phyloP scores from a whole-genome alignment of 2,888 invertebrate species.

The Rosalia funebris region DNA sequence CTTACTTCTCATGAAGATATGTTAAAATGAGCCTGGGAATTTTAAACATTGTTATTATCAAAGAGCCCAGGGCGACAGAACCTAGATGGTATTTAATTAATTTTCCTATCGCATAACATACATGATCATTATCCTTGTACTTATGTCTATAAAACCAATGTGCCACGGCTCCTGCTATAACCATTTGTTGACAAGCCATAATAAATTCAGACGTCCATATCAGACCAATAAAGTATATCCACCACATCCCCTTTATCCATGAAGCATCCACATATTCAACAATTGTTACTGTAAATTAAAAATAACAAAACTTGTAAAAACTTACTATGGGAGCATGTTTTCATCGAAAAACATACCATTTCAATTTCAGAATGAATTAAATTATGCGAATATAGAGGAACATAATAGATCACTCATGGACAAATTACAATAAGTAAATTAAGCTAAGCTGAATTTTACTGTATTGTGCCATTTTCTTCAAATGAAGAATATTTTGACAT shows the following conservation, averaged over 20 bases:
- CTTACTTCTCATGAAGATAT: slow-evolving; percentile 83
- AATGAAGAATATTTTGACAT: too few species aligned
- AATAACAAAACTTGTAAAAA: background rate
- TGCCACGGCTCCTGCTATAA: slow-evolving; percentile 91
- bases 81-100: slow-evolving; percentile 91
- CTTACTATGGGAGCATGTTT: background rate
- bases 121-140: slow-evolving; percentile 73
- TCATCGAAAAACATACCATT: too few species aligned
- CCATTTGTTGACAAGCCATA: slow-evolving; percentile 93
- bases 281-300: slow-evolving; percentile 66
- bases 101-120: slow-evolving; percentile 77
- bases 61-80: slow-evolving; percentile 93
- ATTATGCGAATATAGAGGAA: too few species aligned
- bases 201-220: slow-evolving; percentile 96
- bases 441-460: too few species aligned
- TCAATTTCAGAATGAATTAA: too few species aligned
- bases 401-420: too few species aligned
- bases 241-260: slow-evolving; percentile 93
- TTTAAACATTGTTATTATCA: slow-evolving; percentile 93
- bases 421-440: too few species aligned
- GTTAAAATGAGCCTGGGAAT: slow-evolving; percentile 88
- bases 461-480: too few species aligned
- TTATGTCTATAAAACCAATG: slow-evolving; percentile 92
- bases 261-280: slow-evolving; percentile 80
- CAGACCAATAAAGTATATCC: slow-evolving; percentile 89